These are phyloP conservation scores for Anseranas semipalmata DNA, from an alignment of 2,113 vertebrate genomes.

Conservation along the genomic window DNA sequence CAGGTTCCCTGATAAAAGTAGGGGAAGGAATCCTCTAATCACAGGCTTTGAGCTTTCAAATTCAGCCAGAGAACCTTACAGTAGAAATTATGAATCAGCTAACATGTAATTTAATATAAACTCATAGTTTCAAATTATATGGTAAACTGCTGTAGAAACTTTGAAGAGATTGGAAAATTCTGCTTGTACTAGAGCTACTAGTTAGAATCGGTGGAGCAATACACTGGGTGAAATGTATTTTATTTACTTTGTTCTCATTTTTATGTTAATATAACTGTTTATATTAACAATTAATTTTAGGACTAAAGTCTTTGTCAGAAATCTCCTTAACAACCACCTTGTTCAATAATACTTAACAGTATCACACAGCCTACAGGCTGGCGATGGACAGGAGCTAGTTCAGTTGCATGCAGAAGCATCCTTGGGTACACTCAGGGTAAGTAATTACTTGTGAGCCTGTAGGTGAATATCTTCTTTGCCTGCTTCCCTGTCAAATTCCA, in stretches of 20 bases:
- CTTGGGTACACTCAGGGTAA: not conserved
- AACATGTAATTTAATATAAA: not conserved
- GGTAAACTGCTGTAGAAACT: not conserved
- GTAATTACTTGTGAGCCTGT: not conserved
- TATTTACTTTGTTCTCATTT: not conserved
- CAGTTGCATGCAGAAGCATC: not conserved
- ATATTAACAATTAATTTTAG: not conserved
- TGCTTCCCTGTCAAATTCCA: not conserved
- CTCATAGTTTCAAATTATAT: not conserved
- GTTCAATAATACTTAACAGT: not conserved
- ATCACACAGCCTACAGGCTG: not conserved
- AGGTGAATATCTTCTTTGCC: not conserved
- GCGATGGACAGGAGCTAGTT: not conserved
- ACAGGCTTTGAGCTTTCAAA: not conserved
- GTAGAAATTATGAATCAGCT: not conserved
- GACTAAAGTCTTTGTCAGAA: not conserved
- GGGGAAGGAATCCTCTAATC: not conserved
- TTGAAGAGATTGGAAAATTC: not conserved
- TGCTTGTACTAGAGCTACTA: not conserved
- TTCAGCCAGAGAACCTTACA: not conserved
- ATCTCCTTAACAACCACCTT: not conserved
- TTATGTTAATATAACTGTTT: not conserved
- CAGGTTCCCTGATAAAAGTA: not conserved
- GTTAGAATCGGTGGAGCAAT: not conserved
- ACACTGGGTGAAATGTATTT: not conserved